phyloP scores from a whole-genome alignment of 1,140 invertebrate genomes.

The Bilobella aurantiaca region DNA sequence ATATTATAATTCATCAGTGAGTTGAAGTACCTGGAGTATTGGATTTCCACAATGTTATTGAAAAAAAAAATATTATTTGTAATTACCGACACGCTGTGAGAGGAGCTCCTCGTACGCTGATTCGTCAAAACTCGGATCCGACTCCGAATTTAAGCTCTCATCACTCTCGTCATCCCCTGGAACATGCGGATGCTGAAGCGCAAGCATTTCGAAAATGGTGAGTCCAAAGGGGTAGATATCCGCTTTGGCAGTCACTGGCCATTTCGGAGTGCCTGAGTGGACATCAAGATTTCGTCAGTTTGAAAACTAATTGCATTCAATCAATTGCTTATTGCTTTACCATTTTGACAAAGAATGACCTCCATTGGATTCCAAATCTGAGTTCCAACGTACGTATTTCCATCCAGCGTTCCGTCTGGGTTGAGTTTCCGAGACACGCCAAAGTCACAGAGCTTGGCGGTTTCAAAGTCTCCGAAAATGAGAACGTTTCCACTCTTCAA shows the following conservation, averaged over 20 bases:
- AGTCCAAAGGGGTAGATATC: conserved; percentile 72
- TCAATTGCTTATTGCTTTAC: background rate
- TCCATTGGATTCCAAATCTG: conserved; percentile 49
- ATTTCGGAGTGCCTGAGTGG: background rate
- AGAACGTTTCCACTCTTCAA: conserved; percentile 70
- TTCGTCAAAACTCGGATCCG: conserved; percentile 21
- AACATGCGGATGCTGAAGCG: conserved; percentile 54
- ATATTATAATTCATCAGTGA: background rate
- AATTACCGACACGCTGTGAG: conserved; percentile 13
- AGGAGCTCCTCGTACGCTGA: conserved; percentile 29
- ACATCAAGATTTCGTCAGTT: background rate
- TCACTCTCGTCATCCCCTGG: conserved; percentile 44
- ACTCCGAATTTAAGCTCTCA: conserved; percentile 45
- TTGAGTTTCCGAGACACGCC: conserved; percentile 63
- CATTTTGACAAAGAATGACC: conserved; percentile 7
- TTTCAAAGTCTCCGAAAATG: conserved; percentile 56
- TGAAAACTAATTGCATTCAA: background rate
- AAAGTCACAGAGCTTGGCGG: conserved; percentile 74
- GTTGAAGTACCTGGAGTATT: background rate
- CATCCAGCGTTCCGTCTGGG: conserved; percentile 46
- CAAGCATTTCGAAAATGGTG: conserved; percentile 68
- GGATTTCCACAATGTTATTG: background rate
- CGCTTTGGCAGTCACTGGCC: conserved; percentile 52
- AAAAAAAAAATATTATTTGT: background rate
- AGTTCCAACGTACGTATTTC: conserved; percentile 52